phyloP scores from a whole-genome alignment of 2,888 invertebrate species.

The Dichetophora obliterata region DNA sequence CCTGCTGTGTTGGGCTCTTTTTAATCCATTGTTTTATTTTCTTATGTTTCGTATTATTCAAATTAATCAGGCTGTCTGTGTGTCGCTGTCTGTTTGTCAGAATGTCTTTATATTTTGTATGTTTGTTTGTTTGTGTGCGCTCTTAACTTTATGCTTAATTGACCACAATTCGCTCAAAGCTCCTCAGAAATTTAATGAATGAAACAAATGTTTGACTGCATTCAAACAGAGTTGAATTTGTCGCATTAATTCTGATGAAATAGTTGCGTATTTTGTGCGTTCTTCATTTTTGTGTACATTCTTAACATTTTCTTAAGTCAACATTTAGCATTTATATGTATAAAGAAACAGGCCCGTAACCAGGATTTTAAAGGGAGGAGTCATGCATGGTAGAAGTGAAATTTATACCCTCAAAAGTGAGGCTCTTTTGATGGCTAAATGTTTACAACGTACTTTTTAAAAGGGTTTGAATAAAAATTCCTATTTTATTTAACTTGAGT shows the following conservation, averaged over 20 bases:
- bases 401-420: no score
- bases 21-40: slow-evolving; percentile 14
- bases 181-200: slow-evolving; percentile 23
- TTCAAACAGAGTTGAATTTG: not conserved
- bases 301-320: no score
- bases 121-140: slow-evolving; percentile 2
- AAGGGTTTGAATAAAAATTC: no score
- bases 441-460: no score
- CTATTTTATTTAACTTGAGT: no score
- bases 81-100: not conserved
- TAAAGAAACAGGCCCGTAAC: no score
- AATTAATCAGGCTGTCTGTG: not conserved
- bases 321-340: no score
- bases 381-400: no score
- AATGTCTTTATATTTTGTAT: not conserved
- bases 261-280: no score
- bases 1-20: slow-evolving; percentile 24
- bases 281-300: no score
- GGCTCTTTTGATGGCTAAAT: no score
- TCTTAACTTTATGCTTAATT: slow-evolving; percentile 29
- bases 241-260: not conserved
- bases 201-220: slow-evolving; percentile 7
- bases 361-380: no score
- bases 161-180: not conserved
- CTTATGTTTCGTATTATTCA: not conserved